Base-by-base conservation (phyloP, 2,888 invertebrate species). In the Panzeria rudis region DNA sequence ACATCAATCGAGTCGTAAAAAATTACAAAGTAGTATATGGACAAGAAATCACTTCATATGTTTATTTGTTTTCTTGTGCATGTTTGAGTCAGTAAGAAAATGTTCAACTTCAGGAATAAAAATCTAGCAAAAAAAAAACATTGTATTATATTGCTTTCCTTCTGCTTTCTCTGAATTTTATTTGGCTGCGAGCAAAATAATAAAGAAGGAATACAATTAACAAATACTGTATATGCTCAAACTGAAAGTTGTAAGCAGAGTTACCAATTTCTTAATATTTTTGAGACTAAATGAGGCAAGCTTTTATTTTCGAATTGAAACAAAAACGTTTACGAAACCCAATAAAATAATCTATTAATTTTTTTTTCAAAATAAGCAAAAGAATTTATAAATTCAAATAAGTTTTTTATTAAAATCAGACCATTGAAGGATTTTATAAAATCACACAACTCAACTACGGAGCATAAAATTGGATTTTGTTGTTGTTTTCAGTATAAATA, bases 21-120 rank as follows among this genome's bases (percentile, higher is more conserved):
- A 62, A 72, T 71, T 78, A 73, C 83, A 78, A 73, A 62, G 68
- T 78, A 47, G 29, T 61, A 68, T 41, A 64, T 68, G 66, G 47
- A 69, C 61, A 62, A 78, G 66, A 68, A 78, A 83, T 75, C 83
- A 78, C 68, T 78, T 83, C 35, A 68, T 62, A 47, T 69, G 68
- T 69, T 76, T 80, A 66, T 79, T 79, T 69, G 61, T 38, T 69
- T 69, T 54, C 41, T n/a, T 54, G 62, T 17, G 69, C 41, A 75
- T 68, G 59, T 23, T 44, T 23, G n/a, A 29, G 17, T 20, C 38
- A 20, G 25, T 13, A 38, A 29, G 29, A 52, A 38, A 35, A 35
- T 73, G 29, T 73, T 20, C 47, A 44, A 47, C 25, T 44, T 25
- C n/a, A 56, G 25, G 35, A 41, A 29, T n/a, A 23, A 8, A 54